Evolutionary conservation across 2,888 invertebrate genomes (phyloP), one percentile per base, ranked within the genome.

Genomic region (Acanthoscelides obtectus): DNA sequence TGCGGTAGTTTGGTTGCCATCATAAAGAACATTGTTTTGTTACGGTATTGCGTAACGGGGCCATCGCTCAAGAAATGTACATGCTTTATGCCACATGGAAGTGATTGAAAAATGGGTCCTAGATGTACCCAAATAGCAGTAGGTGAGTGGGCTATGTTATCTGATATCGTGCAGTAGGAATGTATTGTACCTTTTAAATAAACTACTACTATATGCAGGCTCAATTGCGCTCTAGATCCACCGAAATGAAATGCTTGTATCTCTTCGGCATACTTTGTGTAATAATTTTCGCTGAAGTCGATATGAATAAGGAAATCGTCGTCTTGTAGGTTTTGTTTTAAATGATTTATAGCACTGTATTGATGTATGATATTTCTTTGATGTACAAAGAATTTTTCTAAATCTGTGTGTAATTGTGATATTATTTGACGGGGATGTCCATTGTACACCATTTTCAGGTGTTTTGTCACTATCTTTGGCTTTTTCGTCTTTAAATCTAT

Each of bases 221-320:
- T 68, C 17, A 77, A 22, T 69, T 77, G 75, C 19, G 25, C 22
- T 0, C 73, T 45, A 5, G 76, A 77, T 0, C 77, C 77, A 17
- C 77, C 75, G 22, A 77, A 75, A 75, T 77, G 77, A 22, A 74
- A 76, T 0, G 74, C 64, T 64, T 77, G 75, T 20, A 76, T 71
- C 69, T 77, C 76, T 72, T 71, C 66, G 0, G 71, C 25, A 66
- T 75, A 77, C 67, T 77, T 77, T 3, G 72, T 72, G 12, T 0
- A 20, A 65, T 75, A 74, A 71, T 77, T 77, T 68, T 74, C 77
- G 20, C 71, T 71, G 69, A 77, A 77, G 63, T 77, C 77, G 20
- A 77, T 69, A 66, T 77, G 77, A 20, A 77, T 70, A 17, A 77
- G 21, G 17, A 70, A 71, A 45, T 77, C 75, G 0, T 75, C 67